Conservation (phyloP, 2,797 vertebrate species). For the Clarias laeviceps region DNA sequence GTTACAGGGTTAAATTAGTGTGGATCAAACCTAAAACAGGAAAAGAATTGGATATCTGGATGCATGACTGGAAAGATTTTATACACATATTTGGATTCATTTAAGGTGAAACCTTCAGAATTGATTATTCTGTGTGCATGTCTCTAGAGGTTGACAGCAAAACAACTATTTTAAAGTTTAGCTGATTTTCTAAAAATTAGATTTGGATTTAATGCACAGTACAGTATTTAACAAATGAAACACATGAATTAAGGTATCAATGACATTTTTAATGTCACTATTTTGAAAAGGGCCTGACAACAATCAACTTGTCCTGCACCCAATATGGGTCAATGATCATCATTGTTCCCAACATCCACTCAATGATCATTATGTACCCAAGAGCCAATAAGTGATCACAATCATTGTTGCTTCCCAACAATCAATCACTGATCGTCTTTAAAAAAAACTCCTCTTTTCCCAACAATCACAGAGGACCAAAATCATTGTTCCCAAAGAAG, state of each 20-base stretch:
- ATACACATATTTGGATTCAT: neutral
- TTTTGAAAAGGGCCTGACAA: neutral
- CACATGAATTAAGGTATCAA: neutral
- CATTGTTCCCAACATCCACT: neutral
- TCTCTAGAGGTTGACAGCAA: neutral
- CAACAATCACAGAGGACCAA: neutral
- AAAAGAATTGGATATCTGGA: constrained; percentile 8
- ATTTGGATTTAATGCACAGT: neutral
- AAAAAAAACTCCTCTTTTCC: neutral
- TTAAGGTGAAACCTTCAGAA: neutral
- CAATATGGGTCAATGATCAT: neutral
- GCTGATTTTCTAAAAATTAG: neutral
- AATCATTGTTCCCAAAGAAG: no score
- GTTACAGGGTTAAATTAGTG: constrained; percentile 7
- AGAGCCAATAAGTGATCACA: neutral
- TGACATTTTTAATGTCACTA: neutral
- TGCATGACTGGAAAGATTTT: neutral
- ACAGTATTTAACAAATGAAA: neutral
- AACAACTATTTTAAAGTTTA: neutral
- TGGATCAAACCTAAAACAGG: constrained; percentile 7
- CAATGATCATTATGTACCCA: neutral
- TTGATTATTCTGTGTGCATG: neutral
- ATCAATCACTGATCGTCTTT: no score
- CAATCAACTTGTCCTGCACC: neutral
- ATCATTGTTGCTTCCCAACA: neutral